Evolutionary conservation across 92 coral and sea anemone species (phyloP), one percentile per base, ranked within the genome.

Genomic region (Umimayanthus kanabou): DNA sequence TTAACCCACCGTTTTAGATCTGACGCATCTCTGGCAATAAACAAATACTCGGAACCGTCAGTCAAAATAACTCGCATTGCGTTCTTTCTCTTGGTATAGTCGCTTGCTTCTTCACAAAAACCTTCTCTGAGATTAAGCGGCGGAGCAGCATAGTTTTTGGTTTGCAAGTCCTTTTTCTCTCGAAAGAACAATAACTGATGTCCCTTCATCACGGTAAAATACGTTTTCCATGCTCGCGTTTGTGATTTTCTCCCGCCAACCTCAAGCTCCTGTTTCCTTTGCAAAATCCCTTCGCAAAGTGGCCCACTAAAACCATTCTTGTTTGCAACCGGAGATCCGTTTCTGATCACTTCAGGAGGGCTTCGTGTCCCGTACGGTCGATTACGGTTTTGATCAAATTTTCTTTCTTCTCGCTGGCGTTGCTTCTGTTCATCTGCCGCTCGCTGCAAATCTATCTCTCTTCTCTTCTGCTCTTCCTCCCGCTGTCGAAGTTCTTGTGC

Each of bases 261-360:
- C 49, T 93, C 94, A 26, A 92, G 90, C 64, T 96, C 98, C 75
- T 96, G 98, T 89, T 94, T 96, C 55, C 98, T 76, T 81, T 93
- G 95, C 47, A 96, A 92, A 50, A 96, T 49, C 7, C 98, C 98
- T 57, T 95, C 96, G 47, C 90, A 85, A n/a, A 83, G 61, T 49
- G 78, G 87, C 43, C 39, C 77, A 18, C 67, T 83, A 14, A 83
- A 23, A 15, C 45, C 87, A 50, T 82, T 53, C 64, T 64, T 87
- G 57, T 49, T 70, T 15, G 79, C 58, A 15, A 90, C 67, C 37
- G 85, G 85, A 1, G 83, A 89, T 13, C 79, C 91, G 72, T 85
- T 87, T n/a, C 84, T 80, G 67, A 87, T 78, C 39, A 82, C 89
- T 72, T 85, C 85, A 33, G 90, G 90, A 58, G 87, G 89, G 65